Base-by-base conservation (phyloP, 2,888 invertebrate species). In the Microplitis manilae region DNA sequence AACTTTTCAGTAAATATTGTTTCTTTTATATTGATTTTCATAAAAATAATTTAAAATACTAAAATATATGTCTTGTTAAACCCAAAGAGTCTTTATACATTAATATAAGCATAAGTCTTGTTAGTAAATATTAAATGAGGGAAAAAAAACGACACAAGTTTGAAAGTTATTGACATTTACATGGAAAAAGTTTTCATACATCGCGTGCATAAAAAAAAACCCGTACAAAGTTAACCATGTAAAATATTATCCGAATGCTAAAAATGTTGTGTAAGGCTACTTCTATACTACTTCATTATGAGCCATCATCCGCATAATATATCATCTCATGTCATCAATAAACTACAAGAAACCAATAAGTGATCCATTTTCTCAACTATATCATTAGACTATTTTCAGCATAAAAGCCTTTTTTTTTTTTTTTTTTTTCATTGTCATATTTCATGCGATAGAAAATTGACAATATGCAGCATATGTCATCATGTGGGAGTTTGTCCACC, bases 401-500 rank as follows among this genome's bases (percentile, higher is more conserved):
- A 65, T 65, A 30, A 65, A 30, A 65, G 65, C n/a, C n/a, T n/a
- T n/a, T 38, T 0, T 62, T 65, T 65, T 20, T 65, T 13, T 65
- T 9, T 65, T 38, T 65, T 38, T 65, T 30, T 65, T 30, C 6
- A 30, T 30, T 9, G 7, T 65, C 13, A 38, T 13, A 30, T 20
- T 69, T 9, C 20, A 40, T 40, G 77, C 62, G 62, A 68, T 77
- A 68, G 17, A 68, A 30, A 65, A 38, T 38, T 30, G 38, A 38
- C 38, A 38, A 65, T 65, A 8, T 61, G 38, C 73, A 41, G 8
- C 40, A 62, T 64, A 40, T 65, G 73, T 73, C 73, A 65, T 67
- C 30, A 40, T 76, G 83, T 86, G 86, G 84, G 86, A 86, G 79
- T 76, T 61, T 17, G 72, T 78, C 81, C 86, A 86, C 84, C 86